Base-by-base conservation (phyloP, 2,113 vertebrate species). In the Alectura lathami region DNA sequence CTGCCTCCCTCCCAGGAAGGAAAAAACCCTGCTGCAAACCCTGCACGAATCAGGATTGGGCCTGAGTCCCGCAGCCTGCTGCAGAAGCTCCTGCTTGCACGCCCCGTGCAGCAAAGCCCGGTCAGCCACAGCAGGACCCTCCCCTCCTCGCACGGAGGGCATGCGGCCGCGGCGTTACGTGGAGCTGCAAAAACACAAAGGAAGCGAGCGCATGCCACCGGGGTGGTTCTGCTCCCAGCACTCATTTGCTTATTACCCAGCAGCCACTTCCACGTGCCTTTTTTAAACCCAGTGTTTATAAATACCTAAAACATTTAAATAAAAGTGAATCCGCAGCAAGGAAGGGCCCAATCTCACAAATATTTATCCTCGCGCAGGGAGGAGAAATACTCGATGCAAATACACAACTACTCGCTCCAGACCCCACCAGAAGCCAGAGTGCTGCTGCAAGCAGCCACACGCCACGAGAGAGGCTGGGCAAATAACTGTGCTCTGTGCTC, bases 281-380 rank as follows among this genome's bases (percentile, higher is more conserved):
- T 91, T 93, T 81, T 53, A 91, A 72, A 93, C 30, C 81, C 77
- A 8, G 50, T 73, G 59, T 91, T 93, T 96, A 96, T 83, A 97
- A 94, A 95, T 91, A 96, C 89, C 87, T 57, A 82, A 86, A 92
- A 47, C 59, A 96, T 95, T 96, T 94, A 83, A 96, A 94, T 90
- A 83, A 91, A 91, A 47, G 68, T 70, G 83, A 76, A 86, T 83
- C 79, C 56, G 79, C 3, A 0, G 80, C 78, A 92, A 83, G 89
- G 26, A 77, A 89, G 86, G 82, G 70, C 83, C 88, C 9, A 47
- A 86, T 83, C 94, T 91, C 77, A 67, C 93, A 83, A 90, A 88
- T 88, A 95, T 86, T 93, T 84, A 94, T 74, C 88, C 90, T 93
- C 36, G 42, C 45, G 76, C 76, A 88, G 93, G 8, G 48, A 92